These are phyloP conservation scores for Pimpla rufipes DNA, from an alignment of 2,888 invertebrate genomes.

Conservation along the genomic window DNA sequence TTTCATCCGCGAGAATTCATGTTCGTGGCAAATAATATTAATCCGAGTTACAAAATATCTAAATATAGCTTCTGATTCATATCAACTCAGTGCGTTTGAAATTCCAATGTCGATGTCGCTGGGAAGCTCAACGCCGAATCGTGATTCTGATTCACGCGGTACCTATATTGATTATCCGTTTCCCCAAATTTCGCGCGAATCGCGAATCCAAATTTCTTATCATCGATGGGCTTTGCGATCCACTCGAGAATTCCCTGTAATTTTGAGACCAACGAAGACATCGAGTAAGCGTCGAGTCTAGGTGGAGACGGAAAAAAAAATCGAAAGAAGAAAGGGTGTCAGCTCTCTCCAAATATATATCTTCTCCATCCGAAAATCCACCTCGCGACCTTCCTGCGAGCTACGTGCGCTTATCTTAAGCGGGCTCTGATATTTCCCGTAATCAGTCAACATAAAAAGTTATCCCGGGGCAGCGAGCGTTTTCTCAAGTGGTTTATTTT, in stretches of 20 bases:
- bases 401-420: constrained; percentile 74
- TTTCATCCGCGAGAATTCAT: not conserved
- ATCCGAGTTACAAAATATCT: not conserved
- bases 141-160: constrained; percentile 18
- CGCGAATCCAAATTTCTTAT: constrained; percentile 30
- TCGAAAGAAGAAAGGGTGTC: constrained; percentile 6
- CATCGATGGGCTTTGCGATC: constrained; percentile 9
- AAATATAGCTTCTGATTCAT: not conserved
- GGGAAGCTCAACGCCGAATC: not conserved
- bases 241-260: constrained; percentile 42
- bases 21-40: not conserved
- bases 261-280: constrained; percentile 1
- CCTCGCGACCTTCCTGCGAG: constrained; percentile 50
- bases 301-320: not conserved
- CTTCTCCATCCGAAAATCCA: constrained; percentile 43
- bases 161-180: constrained; percentile 25
- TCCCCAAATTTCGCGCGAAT: constrained; percentile 53
- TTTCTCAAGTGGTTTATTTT: constrained; percentile 84
- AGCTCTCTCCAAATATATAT: not conserved
- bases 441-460: constrained; percentile 79
- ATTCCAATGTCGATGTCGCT: not conserved
- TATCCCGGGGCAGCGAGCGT: constrained; percentile 73
- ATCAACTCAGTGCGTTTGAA: not conserved
- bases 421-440: constrained; percentile 76
- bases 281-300: not conserved